Evolutionary conservation across 2,113 vertebrate genomes (phyloP).

Genomic region (Laterallus jamaicensis): DNA sequence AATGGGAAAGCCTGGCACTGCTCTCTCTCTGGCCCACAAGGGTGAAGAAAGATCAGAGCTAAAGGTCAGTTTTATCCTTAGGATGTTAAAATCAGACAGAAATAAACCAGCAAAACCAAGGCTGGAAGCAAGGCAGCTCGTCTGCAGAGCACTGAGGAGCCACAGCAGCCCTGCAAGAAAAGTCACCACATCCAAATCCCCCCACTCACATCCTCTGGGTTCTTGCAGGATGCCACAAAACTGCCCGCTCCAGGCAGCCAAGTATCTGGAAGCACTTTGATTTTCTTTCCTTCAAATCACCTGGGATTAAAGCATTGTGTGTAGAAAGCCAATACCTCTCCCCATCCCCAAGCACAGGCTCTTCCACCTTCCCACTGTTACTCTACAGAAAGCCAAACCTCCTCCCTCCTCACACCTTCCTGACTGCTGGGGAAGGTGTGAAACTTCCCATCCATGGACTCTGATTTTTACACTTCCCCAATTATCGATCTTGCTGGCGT

Average conservation of each 20-base stretch:
- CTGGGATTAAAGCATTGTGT: neutral
- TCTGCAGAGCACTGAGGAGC: neutral
- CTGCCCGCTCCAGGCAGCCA: neutral
- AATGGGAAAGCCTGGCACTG: neutral
- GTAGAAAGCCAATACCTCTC: neutral
- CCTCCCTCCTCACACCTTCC: neutral
- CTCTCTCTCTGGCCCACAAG: neutral
- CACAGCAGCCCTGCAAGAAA: neutral
- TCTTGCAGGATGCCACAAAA: neutral
- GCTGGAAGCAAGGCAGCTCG: neutral
- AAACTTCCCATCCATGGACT: neutral
- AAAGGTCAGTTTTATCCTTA: neutral
- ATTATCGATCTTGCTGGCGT: neutral
- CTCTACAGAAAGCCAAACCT: neutral
- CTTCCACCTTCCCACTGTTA: neutral
- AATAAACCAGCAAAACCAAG: neutral
- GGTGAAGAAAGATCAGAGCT: neutral
- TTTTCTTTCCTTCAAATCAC: neutral
- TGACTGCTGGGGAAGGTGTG: neutral
- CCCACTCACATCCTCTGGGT: accelerated
- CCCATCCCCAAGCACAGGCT: accelerated
- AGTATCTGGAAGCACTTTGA: neutral
- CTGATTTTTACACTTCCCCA: neutral
- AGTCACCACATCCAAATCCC: neutral
- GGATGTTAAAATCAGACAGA: neutral